Base-by-base conservation (phyloP, 2,797 vertebrate species). In the Clarias fuscus region DNA sequence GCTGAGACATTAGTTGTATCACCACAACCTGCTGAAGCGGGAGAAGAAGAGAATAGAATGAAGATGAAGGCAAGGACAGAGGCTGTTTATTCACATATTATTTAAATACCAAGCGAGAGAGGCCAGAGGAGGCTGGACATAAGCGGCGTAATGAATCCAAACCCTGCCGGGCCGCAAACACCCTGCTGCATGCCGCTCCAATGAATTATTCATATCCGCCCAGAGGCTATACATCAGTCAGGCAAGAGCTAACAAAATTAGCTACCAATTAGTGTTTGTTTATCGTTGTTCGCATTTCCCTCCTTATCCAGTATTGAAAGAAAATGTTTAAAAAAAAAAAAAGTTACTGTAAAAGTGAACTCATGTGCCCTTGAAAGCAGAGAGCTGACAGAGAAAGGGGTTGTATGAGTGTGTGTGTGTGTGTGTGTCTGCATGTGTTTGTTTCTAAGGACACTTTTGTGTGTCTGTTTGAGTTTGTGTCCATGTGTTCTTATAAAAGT, bases 211-310 rank as follows among this genome's bases (percentile, higher is more conserved):
- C 97, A 98, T 97, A 88, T 43, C 91, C 91, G 95, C 96, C 96
- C 93, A 92, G 93, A 97, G 97, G 97, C 96, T 95, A 95, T 97
- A 96, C 97, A 95, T 97, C 96, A 97, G 94, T 94, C 94, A 95
- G 96, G 96, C 96, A 96, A 96, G 93, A 97, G 96, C 95, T 95
- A 97, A 96, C 96, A 95, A 96, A 96, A 97, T 98, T 96, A 97
- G 94, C 96, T 95, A 93, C 95, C 95, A 97, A 97, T 98, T 98
- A 98, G 96, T 97, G 96, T 96, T 97, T 98, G 96, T 96, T 97
- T 97, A 96, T 96, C 95, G 93, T 92, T 92, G 90, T 93, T 94
- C 86, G 91, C 92, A 90, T 90, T 91, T 95, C 95, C 84, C 40
- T 81, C 71, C 72, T 86, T 83, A 82, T 87, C 56, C 80, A 72